A percentile compares a stretch with the other conserved stretches of the same genome.
Evolutionary conservation across 1,140 invertebrate genomes (phyloP).

Genomic region (Semibalanus balanoides): DNA sequence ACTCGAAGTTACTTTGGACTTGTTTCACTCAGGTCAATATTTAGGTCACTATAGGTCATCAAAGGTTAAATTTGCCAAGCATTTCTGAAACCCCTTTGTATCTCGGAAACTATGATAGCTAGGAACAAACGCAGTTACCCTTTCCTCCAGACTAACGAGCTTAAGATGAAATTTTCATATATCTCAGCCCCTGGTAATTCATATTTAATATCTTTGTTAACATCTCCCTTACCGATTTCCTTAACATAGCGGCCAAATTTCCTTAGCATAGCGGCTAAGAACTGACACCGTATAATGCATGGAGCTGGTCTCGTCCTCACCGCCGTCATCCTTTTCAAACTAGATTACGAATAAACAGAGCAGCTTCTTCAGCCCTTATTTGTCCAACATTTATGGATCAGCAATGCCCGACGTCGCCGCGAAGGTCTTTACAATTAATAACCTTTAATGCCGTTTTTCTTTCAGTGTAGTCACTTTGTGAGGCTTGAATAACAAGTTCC

Average conservation of each 20-base stretch:
- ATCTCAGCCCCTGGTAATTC: background rate
- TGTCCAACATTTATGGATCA: background rate
- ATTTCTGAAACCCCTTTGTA: too few relatives aligned
- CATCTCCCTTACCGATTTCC: background rate
- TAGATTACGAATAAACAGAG: background rate
- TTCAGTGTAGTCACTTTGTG: background rate
- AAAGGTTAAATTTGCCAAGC: too few relatives aligned
- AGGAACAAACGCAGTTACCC: background rate
- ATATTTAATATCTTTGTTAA: background rate
- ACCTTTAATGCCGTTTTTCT: background rate
- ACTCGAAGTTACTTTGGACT: too few relatives aligned
- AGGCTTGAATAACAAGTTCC: background rate
- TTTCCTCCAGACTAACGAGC: background rate
- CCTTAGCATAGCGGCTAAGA: too few relatives aligned
- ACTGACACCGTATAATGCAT: too few relatives aligned
- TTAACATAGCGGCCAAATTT: background rate
- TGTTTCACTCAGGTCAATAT: too few relatives aligned
- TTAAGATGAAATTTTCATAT: background rate
- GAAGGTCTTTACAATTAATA: background rate
- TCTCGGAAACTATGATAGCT: too few relatives aligned
- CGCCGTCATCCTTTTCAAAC: background rate
- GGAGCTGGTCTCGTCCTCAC: background rate
- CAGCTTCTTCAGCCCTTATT: background rate
- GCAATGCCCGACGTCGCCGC: background rate
- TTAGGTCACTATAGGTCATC: too few relatives aligned